phyloP scores from a whole-genome alignment of 2,888 invertebrate genomes.

The Lasioglossum vierecki region DNA sequence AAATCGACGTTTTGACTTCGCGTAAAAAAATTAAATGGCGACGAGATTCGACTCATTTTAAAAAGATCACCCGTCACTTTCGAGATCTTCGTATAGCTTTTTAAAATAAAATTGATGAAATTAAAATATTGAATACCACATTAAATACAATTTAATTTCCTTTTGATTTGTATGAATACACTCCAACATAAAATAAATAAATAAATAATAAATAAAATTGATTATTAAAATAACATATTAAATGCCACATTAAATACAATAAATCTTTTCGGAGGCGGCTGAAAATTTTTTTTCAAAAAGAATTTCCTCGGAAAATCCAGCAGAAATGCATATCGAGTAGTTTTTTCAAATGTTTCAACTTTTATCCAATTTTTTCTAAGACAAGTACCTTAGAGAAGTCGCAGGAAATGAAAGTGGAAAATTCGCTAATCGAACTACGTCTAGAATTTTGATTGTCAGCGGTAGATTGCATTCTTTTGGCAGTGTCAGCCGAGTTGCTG shows the following conservation, averaged over 20 bases:
- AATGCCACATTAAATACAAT: too few species aligned
- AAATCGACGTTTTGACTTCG: background rate
- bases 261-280: too few species aligned
- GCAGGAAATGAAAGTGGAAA: background rate
- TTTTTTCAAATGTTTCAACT: background rate
- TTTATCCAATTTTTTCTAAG: background rate
- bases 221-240: too few species aligned
- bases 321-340: too few species aligned
- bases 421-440: background rate
- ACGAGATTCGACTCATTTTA: background rate
- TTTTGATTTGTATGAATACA: too few species aligned
- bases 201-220: too few species aligned
- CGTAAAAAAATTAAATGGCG: background rate
- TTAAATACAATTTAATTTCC: too few species aligned
- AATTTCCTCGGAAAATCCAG: too few species aligned
- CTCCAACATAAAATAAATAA: too few species aligned
- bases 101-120: too few species aligned
- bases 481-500: background rate
- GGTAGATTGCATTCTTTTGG: background rate
- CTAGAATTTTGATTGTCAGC: background rate
- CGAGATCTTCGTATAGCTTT: background rate
- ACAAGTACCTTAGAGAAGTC: background rate
- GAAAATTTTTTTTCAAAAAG: background rate
- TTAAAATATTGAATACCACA: too few species aligned
- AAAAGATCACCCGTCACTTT: background rate